Evolutionary conservation across 2,113 vertebrate species (phyloP).

Genomic region (Chionomys nivalis): DNA sequence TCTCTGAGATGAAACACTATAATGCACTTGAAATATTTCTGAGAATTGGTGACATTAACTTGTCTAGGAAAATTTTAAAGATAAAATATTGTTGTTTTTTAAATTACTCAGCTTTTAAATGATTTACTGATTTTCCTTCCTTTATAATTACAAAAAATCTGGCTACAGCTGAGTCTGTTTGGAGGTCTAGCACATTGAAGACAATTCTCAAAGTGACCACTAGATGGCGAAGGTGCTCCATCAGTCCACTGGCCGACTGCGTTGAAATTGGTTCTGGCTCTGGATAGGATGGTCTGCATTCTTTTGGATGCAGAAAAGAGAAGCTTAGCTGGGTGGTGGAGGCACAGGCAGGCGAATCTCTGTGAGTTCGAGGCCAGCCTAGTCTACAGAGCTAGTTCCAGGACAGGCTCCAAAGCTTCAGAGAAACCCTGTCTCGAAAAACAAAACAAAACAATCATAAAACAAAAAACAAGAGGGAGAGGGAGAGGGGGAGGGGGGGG

Average conservation of each 20-base stretch:
- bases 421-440: too few species aligned
- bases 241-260: fast-evolving
- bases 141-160: neutral
- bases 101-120: neutral
- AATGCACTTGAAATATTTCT: neutral
- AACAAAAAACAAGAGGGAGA: too few species aligned
- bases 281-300: neutral
- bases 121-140: neutral
- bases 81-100: neutral
- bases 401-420: too few species aligned
- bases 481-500: too few species aligned
- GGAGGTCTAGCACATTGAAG: neutral
- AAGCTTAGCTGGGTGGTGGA: neutral
- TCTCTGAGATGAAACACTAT: neutral
- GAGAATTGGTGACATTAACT: neutral
- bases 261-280: neutral
- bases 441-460: too few species aligned
- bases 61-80: neutral
- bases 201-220: neutral
- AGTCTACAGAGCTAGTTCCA: too few species aligned
- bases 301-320: neutral
- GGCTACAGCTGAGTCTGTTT: neutral
- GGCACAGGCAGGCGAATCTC: too few species aligned
- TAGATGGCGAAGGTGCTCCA: constrained; percentile 56
- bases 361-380: too few species aligned